These are phyloP conservation scores for Naso thynnoides DNA, from an alignment of 2,797 vertebrate species.

Conservation along the genomic window DNA sequence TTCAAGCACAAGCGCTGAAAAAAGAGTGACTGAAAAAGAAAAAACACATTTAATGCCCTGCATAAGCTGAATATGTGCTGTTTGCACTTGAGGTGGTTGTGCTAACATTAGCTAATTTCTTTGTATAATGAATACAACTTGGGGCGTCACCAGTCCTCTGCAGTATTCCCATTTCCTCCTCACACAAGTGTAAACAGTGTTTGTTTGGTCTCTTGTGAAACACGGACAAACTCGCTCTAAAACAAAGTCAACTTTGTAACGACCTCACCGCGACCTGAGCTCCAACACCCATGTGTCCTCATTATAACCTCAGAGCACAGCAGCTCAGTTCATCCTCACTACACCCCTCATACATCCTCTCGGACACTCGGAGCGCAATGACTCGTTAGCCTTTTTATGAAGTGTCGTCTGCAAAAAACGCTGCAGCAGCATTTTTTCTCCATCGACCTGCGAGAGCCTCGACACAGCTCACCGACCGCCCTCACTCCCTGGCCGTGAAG, in stretches of 20 bases:
- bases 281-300: conserved; percentile 1
- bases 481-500: neutral
- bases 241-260: neutral
- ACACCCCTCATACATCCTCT: conserved; percentile 43
- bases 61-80: neutral
- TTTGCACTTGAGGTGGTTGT: neutral
- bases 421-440: conserved; percentile 37
- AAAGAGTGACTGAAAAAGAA: neutral
- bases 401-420: conserved; percentile 37
- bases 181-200: neutral
- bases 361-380: conserved; percentile 17
- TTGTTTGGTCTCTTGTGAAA: conserved; percentile 1
- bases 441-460: conserved; percentile 22
- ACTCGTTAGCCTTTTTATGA: conserved; percentile 38
- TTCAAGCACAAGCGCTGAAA: neutral
- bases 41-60: too few species aligned
- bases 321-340: neutral
- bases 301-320: neutral
- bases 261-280: neutral
- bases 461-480: neutral
- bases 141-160: neutral
- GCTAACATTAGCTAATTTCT: neutral
- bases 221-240: neutral
- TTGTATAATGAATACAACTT: neutral
- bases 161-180: neutral